Evolutionary conservation across 2,113 vertebrate genomes (phyloP), one percentile per base, ranked within the genome.

Genomic region (Ceratotherium simum): DNA sequence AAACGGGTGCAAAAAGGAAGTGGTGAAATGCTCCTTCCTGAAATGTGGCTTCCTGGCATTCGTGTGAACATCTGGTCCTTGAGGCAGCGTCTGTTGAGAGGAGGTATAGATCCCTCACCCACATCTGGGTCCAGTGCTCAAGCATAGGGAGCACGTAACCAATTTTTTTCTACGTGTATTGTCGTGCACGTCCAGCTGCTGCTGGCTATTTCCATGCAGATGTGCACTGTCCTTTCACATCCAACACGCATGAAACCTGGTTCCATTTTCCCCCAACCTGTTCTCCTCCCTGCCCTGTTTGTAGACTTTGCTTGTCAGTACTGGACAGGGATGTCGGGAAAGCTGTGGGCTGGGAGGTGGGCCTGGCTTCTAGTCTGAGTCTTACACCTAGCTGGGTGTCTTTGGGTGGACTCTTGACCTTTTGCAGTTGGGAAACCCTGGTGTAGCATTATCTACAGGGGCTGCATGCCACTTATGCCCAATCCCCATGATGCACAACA

Each of bases 151-250:
- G 25, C 23, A 16, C 23, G n/a, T 8, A 16, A 42, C 16, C 5
- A 0, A 4, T 21, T 10, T 8, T 16, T 31, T n/a, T 36, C 25
- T 67, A 0, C 33, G 27, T 29, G 14, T 29, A 0, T 5, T 11
- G 60, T 17, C 62, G 48, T 36, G 36, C 3, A 8, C 4, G 12
- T 70, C 36, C 80, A 76, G 78, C 33, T 20, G 54, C 67, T 21
- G 13, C 29, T 33, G n/a, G 56, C 51, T 33, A 16, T 13, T 84
- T 67, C 58, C 36, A 16, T 7, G 42, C 27, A 4, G 48, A 51
- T 48, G 64, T 51, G 51, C 73, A 73, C 42, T 56, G n/a, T 64
- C 23, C 17, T 21, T 86, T 72, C 62, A 64, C 42, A 39, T 7
- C 23, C 64, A 36, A 3, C 6, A 51, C 4, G 16, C 14, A 3